Evolutionary conservation across 2,888 invertebrate species (phyloP).

Genomic region (Thalpophila matura): DNA sequence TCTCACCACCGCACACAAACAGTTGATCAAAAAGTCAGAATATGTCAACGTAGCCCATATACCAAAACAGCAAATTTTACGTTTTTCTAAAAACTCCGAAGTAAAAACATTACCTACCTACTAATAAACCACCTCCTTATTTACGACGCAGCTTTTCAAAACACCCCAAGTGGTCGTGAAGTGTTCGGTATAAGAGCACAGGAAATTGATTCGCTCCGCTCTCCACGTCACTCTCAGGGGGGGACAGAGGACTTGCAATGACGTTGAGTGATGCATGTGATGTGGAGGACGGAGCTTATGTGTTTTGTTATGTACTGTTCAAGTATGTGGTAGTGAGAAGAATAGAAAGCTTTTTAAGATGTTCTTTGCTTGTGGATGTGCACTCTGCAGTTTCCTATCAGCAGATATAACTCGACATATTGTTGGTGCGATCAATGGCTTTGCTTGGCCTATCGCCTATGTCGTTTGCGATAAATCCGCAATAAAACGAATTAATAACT

Average conservation of each 20-base stretch:
- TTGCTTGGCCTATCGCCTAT: no score
- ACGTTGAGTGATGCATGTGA: constrained; percentile 43
- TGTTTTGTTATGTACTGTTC: constrained; percentile 16
- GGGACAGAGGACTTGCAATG: constrained; percentile 53
- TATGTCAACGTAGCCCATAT: background rate
- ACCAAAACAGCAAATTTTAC: background rate
- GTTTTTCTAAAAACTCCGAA: background rate
- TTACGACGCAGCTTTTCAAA: constrained; percentile 22
- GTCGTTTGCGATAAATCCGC: no score
- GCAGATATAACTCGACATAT: no score
- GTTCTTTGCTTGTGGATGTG: constrained; percentile 1
- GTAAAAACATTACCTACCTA: background rate
- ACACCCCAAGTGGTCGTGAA: constrained; percentile 40
- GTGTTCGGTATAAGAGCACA: constrained; percentile 42
- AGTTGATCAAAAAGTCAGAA: no score
- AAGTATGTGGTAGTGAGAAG: background rate
- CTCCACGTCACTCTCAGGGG: constrained; percentile 58
- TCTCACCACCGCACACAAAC: no score
- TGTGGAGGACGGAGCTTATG: constrained; percentile 12
- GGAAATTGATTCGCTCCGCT: constrained; percentile 59
- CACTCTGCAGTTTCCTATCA: background rate
- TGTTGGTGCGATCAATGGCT: no score
- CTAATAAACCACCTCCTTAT: constrained; percentile 3
- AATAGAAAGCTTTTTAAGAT: background rate
- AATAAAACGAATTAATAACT: no score